Evolutionary conservation across 1,140 invertebrate species (phyloP), one percentile per base, ranked within the genome.

Genomic region (Aphelenchoides fujianensis): DNA sequence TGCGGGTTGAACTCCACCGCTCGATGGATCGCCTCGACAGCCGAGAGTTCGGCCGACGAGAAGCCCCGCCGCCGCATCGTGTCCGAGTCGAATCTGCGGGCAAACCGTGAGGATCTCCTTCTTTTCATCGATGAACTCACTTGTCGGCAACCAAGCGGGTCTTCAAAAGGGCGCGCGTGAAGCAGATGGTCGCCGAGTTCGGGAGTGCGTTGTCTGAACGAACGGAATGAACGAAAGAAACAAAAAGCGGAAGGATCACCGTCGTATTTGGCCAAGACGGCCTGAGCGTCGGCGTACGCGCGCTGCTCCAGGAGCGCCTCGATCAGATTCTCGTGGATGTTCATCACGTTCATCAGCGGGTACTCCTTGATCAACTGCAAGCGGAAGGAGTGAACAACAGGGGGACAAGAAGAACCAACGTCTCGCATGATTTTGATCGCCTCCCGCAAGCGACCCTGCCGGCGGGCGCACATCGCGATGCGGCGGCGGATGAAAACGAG

Each of bases 1-100:
- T 97, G 94, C 63, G 95, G 95, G 89, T 98, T 98, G 85, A 96
- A 98, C 86, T 98, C 95, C 3, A 98, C 94, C 0, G 95, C 95
- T 85, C 93, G 86, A 85, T 97, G 94, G 81, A 98, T 94, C 3
- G 95, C 94, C 86, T 98, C 94, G 2, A 97, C 92, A 2, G 95
- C 95, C 74, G 90, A 91, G 90, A 95, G 91, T 86, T 97, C 94
- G 27, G 92, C 91, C 32, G 91, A 89, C 55, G 90, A 93, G 48
- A 95, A 86, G 0, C 93, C 92, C 79, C 92, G 87, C 86, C 92
- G 93, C 76, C 91, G 91, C 23, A 92, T 91, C 67, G 92, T 89
- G 80, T 95, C 93, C 31, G 92, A 91, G 28, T 92, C 93, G 82
- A 89, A 90, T 82, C 88, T 89, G 76, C 37, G 70, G 71, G 53